These are phyloP conservation scores for Motacilla alba DNA, from an alignment of 2,113 vertebrate species.

Conservation along the genomic window DNA sequence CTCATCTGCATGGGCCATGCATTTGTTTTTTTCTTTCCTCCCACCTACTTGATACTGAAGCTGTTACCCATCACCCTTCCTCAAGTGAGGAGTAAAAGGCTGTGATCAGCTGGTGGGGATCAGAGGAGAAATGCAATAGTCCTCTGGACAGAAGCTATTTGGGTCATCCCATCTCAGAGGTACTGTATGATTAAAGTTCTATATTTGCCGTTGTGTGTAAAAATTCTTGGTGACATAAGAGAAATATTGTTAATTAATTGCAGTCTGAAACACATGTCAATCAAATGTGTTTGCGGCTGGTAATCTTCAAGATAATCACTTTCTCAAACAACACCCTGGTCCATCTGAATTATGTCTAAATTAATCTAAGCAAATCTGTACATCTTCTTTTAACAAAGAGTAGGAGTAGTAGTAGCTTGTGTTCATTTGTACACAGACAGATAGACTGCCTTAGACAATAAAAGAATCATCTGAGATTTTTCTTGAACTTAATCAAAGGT, in stretches of 20 bases:
- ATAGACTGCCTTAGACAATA: not conserved
- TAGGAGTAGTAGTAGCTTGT: not conserved
- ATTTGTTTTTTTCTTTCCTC: conserved; percentile 48
- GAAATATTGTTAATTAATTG: conserved; percentile 66
- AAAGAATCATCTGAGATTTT: not conserved
- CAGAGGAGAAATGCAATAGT: conserved; percentile 22
- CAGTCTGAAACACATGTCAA: conserved; percentile 56
- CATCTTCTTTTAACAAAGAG: not conserved
- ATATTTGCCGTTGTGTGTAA: not conserved
- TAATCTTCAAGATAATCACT: conserved; percentile 47
- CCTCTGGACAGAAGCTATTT: not conserved
- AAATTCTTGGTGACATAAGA: conserved; percentile 41
- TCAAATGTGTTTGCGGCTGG: conserved; percentile 42
- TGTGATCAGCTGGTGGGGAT: conserved; percentile 35
- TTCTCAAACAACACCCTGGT: conserved; percentile 35
- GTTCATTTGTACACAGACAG: not conserved
- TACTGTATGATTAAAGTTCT: conserved; percentile 35
- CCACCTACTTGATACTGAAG: conserved; percentile 23
- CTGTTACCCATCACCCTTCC: conserved; percentile 21
- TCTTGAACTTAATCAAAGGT: not conserved
- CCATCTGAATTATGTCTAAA: conserved; percentile 55
- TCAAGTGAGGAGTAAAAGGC: not conserved
- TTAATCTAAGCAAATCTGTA: conserved; percentile 57
- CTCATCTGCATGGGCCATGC: conserved; percentile 31
- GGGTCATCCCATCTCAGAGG: conserved; percentile 27